Conservation (phyloP, 64 coral and sea anemone species). For the Anthopleura sola region DNA sequence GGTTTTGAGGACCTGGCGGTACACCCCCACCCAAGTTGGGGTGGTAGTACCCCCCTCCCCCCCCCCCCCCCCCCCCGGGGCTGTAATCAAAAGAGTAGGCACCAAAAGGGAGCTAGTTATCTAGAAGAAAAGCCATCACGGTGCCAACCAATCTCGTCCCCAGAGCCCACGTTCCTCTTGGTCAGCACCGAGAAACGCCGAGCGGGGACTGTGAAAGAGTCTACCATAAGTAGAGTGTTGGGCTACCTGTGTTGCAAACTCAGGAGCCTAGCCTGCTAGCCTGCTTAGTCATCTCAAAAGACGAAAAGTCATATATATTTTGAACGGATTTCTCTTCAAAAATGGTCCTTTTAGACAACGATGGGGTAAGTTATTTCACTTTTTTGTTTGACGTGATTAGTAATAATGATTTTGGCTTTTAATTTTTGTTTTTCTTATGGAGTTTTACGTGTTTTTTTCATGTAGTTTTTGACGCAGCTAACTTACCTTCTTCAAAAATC, state of each 20-base stretch:
- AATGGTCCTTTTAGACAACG: constrained; percentile 96
- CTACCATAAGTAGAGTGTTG: too few relatives aligned
- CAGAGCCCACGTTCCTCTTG: too few relatives aligned
- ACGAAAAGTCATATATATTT: background rate
- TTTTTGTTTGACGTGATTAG: background rate
- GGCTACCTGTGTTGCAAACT: background rate
- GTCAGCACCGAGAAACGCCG: too few relatives aligned
- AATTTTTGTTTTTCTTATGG: background rate
- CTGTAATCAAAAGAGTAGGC: background rate
- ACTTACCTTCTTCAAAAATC: constrained; percentile 82
- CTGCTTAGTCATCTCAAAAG: background rate
- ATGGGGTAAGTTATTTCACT: constrained; percentile 64
- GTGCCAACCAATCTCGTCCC: too few relatives aligned
- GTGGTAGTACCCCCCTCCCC: too few relatives aligned
- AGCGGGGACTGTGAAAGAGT: too few relatives aligned
- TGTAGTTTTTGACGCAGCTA: constrained; percentile 90
- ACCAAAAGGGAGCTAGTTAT: background rate
- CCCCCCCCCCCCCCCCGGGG: too few relatives aligned
- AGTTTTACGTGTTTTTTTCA: constrained; percentile 12
- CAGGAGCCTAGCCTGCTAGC: constrained; percentile 3
- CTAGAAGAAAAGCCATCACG: background rate
- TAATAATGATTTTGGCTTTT: background rate
- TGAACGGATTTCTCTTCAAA: constrained; percentile 4
- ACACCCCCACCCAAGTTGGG: too few relatives aligned
- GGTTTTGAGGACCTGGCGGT: too few relatives aligned